These are phyloP conservation scores for Ypsolopha sequella DNA, from an alignment of 2,888 invertebrate genomes.

Conservation along the genomic window DNA sequence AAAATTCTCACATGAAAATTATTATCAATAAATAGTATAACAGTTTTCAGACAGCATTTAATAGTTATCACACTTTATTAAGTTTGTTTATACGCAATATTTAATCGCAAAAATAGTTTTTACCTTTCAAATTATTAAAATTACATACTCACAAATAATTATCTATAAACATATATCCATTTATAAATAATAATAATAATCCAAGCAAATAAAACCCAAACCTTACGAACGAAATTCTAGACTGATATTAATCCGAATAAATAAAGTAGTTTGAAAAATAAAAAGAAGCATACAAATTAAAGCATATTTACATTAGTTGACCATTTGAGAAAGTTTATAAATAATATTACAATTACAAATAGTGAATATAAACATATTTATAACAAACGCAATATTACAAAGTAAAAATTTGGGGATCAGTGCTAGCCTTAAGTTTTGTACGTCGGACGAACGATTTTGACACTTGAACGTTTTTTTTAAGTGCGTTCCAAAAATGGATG, in stretches of 20 bases:
- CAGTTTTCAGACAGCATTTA: conserved; percentile 23
- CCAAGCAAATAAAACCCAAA: conserved; percentile 55
- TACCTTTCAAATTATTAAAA: conserved; percentile 26
- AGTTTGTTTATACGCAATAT: conserved; percentile 46
- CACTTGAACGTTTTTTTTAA: conserved; percentile 25
- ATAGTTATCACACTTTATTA: conserved; percentile 36
- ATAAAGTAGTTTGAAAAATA: conserved; percentile 20
- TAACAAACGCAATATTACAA: conserved; percentile 27
- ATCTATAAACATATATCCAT: neutral
- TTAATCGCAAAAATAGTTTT: conserved; percentile 49
- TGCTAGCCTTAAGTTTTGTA: conserved; percentile 59
- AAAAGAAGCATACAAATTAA: conserved; percentile 35
- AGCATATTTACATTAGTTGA: conserved; percentile 71
- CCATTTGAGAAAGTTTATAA: conserved; percentile 67
- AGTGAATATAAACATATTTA: conserved; percentile 24
- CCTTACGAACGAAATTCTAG: conserved; percentile 67
- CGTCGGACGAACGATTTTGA: conserved; percentile 56
- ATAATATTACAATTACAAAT: conserved; percentile 29
- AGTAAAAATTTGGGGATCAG: conserved; percentile 56
- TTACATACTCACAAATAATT: conserved; percentile 28
- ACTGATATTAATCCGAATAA: conserved; percentile 64
- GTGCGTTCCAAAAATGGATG: conserved; percentile 35
- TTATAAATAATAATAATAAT: neutral
- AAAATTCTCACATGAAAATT: conserved; percentile 33
- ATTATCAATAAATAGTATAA: neutral